Base-by-base conservation (phyloP, 2,113 vertebrate species). In the Zingel zingel region DNA sequence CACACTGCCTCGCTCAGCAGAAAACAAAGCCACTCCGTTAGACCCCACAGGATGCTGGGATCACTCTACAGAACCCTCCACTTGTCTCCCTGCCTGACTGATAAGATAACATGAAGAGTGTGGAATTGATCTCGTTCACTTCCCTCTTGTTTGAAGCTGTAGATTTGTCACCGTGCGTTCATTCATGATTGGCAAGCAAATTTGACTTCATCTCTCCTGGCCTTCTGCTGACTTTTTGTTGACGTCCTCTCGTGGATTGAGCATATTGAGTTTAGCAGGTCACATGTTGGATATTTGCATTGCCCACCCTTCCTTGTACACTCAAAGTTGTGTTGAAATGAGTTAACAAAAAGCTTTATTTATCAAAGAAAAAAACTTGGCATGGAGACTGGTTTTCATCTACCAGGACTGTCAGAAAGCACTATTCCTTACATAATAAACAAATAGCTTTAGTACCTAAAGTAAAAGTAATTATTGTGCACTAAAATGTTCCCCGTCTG, bases 11-110 rank as follows among this genome's bases (percentile, higher is more conserved):
- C 62, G 47, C 56, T 70, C 57, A 64, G 79, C 77, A 65, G 68
- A 45, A 78, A 83, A 84, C 77, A 84, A 85, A 85, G 70, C 47
- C 43, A 8, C 30, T 66, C 51, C 30, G 21, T 19, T 23, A 25
- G 79, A 86, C 87, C 85, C 77, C 62, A 59, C 86, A 89, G 73
- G 86, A 75, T 33, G 85, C 58, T 45, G 64, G 73, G 59, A 80
- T 82, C 61, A 71, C 50, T 56, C 54, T 1, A 39, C 57, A 48
- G 72, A 45, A 45, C 25, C 53, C 53, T 19, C 58, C 59, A 11
- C n/a, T 68, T 51, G 61, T 77, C 62, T 66, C 12, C 15, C 43
- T 13, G 71, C 76, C 85, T 30, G 77, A 68, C 48, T 45, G 66
- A 88, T 73, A 45, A 79, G 58, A 51, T 47, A 43, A 45, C 39